Evolutionary conservation across 2,888 invertebrate species (phyloP), one percentile per base, ranked within the genome.

Genomic region (Phymatocera aterrima): DNA sequence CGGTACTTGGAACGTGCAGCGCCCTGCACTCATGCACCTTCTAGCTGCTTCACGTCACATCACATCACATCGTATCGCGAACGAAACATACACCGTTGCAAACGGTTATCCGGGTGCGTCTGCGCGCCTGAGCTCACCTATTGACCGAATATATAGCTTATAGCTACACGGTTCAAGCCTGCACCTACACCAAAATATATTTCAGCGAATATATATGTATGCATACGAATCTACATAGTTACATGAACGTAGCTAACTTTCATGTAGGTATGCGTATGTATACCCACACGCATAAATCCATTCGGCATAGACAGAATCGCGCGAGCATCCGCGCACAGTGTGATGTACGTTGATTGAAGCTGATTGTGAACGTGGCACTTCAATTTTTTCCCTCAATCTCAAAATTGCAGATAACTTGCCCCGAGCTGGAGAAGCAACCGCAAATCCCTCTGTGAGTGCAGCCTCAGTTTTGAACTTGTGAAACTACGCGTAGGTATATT

Each of bases 121-220:
- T 89, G 89, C 89, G 89, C 89, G 83, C 81, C 85, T 80, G 81
- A 82, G 82, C 84, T 87, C 86, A 88, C 87, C 89, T 89, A 89
- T 89, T 89, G 89, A 89, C 89, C 89, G 89, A 88, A 84, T 87
- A 87, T 86, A 80, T 70, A 78, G 60, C 75, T 54, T 75, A 57
- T 75, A 75, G 54, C 54, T 54, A 75, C 34, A 75, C 28, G 28
- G 15, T 15, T n/a, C 12, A 40, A 21, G 24, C 3, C 68, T 64
- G n/a, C 34, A 46, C n/a, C 28, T 51, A 72, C 18, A 46, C 31
- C 70, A 15, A 72, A 34, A 48, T 72, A 72, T 72, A 51, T 72
- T 72, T 31, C 24, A 21, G 24, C n/a, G 21, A 8, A 28, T 68
- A 68, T 24, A 68, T 37, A 18, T 18, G 21, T n/a, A 37, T 64